Evolutionary conservation across 2,113 vertebrate species (phyloP).

Genomic region (Dermatemys mawii): DNA sequence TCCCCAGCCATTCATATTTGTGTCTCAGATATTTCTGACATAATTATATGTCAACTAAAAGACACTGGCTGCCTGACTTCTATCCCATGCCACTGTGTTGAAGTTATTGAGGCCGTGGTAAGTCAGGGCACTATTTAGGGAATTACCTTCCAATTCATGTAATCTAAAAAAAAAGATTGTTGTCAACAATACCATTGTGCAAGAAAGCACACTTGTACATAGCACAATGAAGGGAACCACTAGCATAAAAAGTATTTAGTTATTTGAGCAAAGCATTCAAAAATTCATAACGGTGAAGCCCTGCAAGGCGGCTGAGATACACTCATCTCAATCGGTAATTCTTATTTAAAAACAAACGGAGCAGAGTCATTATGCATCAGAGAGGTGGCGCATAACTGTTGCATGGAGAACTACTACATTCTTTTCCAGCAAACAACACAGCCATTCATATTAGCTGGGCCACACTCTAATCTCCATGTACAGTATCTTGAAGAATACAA

Average conservation of each 20-base stretch:
- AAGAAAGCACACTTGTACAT: background rate
- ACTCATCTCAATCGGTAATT: constrained; percentile 22
- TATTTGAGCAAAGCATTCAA: constrained; percentile 47
- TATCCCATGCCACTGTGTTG: background rate
- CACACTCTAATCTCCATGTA: background rate
- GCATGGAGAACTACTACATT: constrained; percentile 15
- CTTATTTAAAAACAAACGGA: constrained; percentile 46
- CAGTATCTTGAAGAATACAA: background rate
- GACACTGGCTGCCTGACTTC: background rate
- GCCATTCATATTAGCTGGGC: background rate
- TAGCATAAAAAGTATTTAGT: constrained; percentile 26
- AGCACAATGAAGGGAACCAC: constrained; percentile 28
- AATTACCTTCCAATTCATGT: background rate
- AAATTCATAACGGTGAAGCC: background rate
- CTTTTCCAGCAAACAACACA: background rate
- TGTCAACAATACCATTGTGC: constrained; percentile 20
- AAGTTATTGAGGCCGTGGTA: background rate
- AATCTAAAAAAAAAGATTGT: constrained; percentile 27
- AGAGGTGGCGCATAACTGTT: constrained; percentile 25
- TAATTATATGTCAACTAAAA: background rate
- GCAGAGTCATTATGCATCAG: background rate
- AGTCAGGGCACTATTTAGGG: background rate
- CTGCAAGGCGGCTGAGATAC: constrained; percentile 18
- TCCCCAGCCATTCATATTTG: background rate
- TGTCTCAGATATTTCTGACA: background rate